A percentile compares a stretch with the other conserved stretches of the same genome.
Conservation (phyloP, 2,797 vertebrate genomes). For the Acanthurus tractus region DNA sequence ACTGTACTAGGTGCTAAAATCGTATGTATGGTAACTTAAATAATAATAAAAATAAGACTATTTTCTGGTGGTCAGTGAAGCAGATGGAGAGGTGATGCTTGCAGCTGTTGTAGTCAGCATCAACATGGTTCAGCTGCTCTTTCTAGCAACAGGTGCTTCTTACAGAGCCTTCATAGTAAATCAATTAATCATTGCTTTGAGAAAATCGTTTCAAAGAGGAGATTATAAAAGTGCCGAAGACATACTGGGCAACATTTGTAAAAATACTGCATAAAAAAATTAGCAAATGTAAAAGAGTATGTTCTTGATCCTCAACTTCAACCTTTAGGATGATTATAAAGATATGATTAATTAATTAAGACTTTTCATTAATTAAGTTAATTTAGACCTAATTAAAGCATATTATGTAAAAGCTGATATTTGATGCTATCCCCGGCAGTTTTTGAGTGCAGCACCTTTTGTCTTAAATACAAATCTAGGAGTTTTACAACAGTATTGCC, state of each 20-base stretch:
- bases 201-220: no score
- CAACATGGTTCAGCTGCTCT: neutral
- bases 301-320: neutral
- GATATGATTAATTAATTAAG: neutral
- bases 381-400: neutral
- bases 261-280: neutral
- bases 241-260: neutral
- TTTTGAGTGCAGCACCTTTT: no score
- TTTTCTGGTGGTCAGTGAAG: neutral
- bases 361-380: neutral
- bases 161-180: neutral
- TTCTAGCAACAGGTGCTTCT: slow-evolving; percentile 33
- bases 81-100: slow-evolving; percentile 12
- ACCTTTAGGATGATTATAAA: neutral
- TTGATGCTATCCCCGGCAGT: no score
- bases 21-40: neutral
- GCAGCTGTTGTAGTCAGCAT: slow-evolving; percentile 1
- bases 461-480: no score
- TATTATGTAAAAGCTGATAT: no score
- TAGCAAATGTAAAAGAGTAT: neutral
- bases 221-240: no score
- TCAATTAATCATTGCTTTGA: neutral
- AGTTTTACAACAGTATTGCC: no score
- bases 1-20: no score
- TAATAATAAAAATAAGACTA: neutral